phyloP scores from a whole-genome alignment of 2,888 invertebrate species.

The Hyppa rectilinea region DNA sequence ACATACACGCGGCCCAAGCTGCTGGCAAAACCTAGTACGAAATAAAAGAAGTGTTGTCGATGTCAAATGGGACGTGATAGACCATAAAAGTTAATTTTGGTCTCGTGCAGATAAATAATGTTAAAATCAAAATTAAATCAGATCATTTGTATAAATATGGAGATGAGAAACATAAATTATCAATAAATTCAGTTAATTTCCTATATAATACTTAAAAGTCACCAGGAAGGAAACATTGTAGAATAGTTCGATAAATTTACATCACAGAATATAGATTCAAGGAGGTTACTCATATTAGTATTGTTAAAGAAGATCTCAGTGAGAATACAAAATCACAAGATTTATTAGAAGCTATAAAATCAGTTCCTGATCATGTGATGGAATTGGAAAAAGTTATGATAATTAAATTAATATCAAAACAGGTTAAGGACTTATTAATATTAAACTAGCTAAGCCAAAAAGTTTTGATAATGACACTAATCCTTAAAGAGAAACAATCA shows the following conservation, averaged over 20 bases:
- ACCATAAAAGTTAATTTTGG: background rate
- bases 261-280: slow-evolving; percentile 10
- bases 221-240: slow-evolving; percentile 54
- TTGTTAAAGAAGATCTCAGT: background rate
- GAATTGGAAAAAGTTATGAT: slow-evolving; percentile 1
- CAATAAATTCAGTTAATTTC: slow-evolving; percentile 35
- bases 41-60: background rate
- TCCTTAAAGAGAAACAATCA: background rate
- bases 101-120: background rate
- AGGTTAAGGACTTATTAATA: background rate
- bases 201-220: slow-evolving; percentile 48
- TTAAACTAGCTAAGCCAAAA: background rate
- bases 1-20: too few species aligned
- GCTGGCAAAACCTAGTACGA: too few species aligned
- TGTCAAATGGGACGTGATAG: accelerated
- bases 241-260: slow-evolving; percentile 5
- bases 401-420: background rate
- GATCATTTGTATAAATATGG: slow-evolving; percentile 33
- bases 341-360: background rate
- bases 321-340: background rate
- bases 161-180: slow-evolving; percentile 2
- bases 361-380: background rate
- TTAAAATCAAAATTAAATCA: slow-evolving; percentile 23
- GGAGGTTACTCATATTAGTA: slow-evolving; percentile 1
- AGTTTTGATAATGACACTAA: background rate